phyloP scores from a whole-genome alignment of 37 sponge, comb jelly and placozoan species.

The Ephydatia muelleri region DNA sequence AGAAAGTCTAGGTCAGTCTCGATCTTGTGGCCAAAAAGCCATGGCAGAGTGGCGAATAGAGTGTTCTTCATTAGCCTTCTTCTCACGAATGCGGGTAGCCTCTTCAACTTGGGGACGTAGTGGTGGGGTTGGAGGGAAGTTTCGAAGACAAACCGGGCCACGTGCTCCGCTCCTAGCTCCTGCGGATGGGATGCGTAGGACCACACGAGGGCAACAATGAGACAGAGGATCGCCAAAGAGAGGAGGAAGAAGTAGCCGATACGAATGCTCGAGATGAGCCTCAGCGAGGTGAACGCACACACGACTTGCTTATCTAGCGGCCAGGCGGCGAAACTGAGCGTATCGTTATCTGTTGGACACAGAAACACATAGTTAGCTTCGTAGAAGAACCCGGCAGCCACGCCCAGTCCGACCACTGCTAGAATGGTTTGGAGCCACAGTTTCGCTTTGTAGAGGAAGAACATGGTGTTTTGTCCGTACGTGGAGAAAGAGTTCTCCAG shows the following conservation, averaged over 20 bases:
- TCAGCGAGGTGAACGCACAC: constrained; percentile 66
- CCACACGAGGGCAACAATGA: constrained; percentile 55
- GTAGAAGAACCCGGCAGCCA: constrained; percentile 11
- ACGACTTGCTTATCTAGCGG: constrained; percentile 20
- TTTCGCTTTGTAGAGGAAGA: constrained; percentile 31
- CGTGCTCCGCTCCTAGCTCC: constrained; percentile 32
- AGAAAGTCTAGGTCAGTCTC: constrained; percentile 55
- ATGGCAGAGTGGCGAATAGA: constrained; percentile 28
- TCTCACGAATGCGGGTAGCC: neutral
- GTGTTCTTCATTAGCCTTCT: neutral
- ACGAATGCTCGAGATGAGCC: constrained; percentile 47
- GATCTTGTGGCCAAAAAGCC: constrained; percentile 27
- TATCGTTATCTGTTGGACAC: constrained; percentile 26
- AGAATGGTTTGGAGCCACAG: constrained; percentile 27
- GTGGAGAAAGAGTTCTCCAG: constrained; percentile 42
- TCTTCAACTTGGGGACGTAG: constrained; percentile 25
- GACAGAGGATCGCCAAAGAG: constrained; percentile 20
- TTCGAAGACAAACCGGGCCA: constrained; percentile 49
- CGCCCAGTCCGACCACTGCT: constrained; percentile 13
- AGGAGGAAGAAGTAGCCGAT: constrained; percentile 53
- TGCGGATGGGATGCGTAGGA: constrained; percentile 34
- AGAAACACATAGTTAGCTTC: constrained; percentile 9
- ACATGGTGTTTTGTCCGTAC: constrained; percentile 42
- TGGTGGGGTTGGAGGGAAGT: constrained; percentile 32
- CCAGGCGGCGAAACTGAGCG: constrained; percentile 9